Evolutionary conservation across 2,113 vertebrate species (phyloP), one percentile per base, ranked within the genome.

Genomic region (Macrotis lagotis): DNA sequence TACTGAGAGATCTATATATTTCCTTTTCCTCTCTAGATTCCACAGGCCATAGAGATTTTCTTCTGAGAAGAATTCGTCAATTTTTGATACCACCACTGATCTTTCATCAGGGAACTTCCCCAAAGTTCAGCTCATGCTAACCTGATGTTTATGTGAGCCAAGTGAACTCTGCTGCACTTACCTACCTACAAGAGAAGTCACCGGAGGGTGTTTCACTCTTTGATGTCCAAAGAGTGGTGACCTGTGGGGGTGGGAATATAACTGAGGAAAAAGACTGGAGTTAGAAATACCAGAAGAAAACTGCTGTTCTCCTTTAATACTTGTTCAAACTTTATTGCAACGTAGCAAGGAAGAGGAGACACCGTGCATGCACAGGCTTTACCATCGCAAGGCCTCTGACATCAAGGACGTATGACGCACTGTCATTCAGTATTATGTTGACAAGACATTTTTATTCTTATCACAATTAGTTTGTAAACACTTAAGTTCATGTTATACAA

Each of bases 21-120:
- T 83, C 7, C 66, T 31, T 93, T 26, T 96, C 91, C 94, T 94
- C 96, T 93, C 49, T 97, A 99, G 99, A 99, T 99, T 99, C 98
- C 99, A 99, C 98, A 99, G 99, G 98, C 99, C 99, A 97, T 99
- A 99, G 99, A 98, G 98, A 99, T 98, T 99, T 99, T 99, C 99
- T 99, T 99, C 99, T 99, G 99, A 99, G 99, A 99, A 99, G 99
- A 99, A 99, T 99, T 98, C 98, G 98, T 98, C 98, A 98, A 98
- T 98, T 99, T 98, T 98, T 98, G 98, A 98, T 98, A 98, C 91
- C 98, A 98, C 98, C 98, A 98, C 98, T 98, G 98, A 98, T 98
- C 98, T 98, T 74, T 50, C 97, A 96, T 97, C 98, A 98, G 98
- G 98, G 98, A 98, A 97, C 98, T 98, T 98, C 98, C 98, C 98